Evolutionary conservation across 1,140 invertebrate species (phyloP).

Genomic region (Mactra quadrangularis): DNA sequence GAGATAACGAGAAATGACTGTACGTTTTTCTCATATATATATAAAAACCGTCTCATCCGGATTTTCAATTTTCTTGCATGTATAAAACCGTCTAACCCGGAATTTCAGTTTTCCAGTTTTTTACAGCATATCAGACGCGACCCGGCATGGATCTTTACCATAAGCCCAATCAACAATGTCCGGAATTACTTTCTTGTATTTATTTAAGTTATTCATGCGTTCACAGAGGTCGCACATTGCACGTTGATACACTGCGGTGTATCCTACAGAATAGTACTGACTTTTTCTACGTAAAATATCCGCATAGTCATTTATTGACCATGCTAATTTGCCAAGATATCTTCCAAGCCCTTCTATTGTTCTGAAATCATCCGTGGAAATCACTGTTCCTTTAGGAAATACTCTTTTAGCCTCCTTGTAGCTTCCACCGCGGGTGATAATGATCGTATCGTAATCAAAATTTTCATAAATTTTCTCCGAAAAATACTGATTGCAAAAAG

Average conservation of each 20-base stretch:
- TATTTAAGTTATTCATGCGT: slow-evolving; percentile 40
- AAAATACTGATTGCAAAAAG: slow-evolving; percentile 48
- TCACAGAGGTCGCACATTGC: slow-evolving; percentile 49
- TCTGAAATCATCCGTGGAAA: slow-evolving; percentile 38
- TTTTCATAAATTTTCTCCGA: slow-evolving; percentile 53
- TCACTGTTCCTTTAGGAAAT: slow-evolving; percentile 33
- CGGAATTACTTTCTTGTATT: slow-evolving; percentile 42
- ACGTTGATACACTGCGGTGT: slow-evolving; percentile 24
- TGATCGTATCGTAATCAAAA: slow-evolving; percentile 43
- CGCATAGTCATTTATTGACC: slow-evolving; percentile 13
- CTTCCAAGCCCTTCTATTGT: slow-evolving; percentile 27
- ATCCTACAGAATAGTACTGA: slow-evolving; percentile 36
- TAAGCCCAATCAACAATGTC: slow-evolving; percentile 43
- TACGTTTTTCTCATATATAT: no score
- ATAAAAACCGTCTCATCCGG: no score
- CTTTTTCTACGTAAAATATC: slow-evolving; percentile 29
- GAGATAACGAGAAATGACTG: no score
- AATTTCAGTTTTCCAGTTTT: no score
- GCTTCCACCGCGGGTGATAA: slow-evolving; percentile 27
- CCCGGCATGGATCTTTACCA: slow-evolving; percentile 23
- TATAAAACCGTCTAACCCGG: no score
- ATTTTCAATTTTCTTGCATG: no score
- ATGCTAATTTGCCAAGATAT: slow-evolving; percentile 19
- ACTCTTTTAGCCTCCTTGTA: not conserved
- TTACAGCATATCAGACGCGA: slow-evolving; percentile 14